Percentiles rank a stretch among this genome's conserved stretches.
Evolutionary conservation across 1,140 invertebrate genomes (phyloP).

Genomic region (Luehdorfia chinensis): DNA sequence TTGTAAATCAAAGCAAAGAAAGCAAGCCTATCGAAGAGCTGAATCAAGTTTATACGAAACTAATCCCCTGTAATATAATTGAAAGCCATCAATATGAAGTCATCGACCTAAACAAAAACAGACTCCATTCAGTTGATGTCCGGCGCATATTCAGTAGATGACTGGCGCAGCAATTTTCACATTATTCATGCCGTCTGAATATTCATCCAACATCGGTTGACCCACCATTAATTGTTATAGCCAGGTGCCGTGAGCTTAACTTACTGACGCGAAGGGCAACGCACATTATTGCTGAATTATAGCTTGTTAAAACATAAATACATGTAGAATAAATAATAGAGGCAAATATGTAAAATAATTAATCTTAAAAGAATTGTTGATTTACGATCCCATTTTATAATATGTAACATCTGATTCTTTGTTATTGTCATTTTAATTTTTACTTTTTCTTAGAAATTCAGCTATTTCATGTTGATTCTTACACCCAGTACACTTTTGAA

Average conservation of each 20-base stretch:
- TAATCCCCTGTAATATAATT: constrained; percentile 22
- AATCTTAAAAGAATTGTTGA: too few species aligned
- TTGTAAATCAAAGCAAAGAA: constrained; percentile 19
- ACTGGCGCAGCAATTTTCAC: constrained; percentile 56
- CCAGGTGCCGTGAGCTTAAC: constrained; percentile 31
- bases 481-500: too few species aligned
- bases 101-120: constrained; percentile 52
- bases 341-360: too few species aligned
- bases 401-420: too few species aligned
- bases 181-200: constrained; percentile 69
- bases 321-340: too few species aligned
- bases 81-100: constrained; percentile 40
- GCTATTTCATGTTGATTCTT: too few species aligned
- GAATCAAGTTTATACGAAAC: constrained; percentile 18
- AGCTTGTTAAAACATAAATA: constrained; percentile 8
- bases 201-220: constrained; percentile 63
- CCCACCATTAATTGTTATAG: constrained; percentile 69
- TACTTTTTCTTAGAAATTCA: too few species aligned
- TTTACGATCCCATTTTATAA: too few species aligned
- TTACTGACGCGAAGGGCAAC: constrained; percentile 3
- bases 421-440: too few species aligned
- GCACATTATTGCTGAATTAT: constrained; percentile 30
- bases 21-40: constrained; percentile 15
- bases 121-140: constrained; percentile 41
- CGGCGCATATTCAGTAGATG: constrained; percentile 52